Evolutionary conservation across 2,888 invertebrate genomes (phyloP).

Genomic region (Ectobius pallidus): DNA sequence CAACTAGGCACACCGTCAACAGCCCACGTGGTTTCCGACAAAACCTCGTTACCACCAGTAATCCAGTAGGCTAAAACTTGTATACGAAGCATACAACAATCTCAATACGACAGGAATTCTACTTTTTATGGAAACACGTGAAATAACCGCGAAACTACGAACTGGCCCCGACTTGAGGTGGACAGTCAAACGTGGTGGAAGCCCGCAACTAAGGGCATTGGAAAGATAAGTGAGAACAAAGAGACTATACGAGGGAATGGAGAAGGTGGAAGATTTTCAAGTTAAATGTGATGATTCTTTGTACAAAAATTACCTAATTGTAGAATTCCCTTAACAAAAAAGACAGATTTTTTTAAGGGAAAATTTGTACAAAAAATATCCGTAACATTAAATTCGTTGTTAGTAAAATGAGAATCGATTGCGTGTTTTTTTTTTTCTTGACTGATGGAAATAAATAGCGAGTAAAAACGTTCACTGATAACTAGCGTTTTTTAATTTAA

Average conservation of each 20-base stretch:
- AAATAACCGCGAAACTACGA: neutral
- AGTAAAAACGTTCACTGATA: conserved; percentile 10
- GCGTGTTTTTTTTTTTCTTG: conserved; percentile 30
- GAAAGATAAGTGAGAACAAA: too few relatives aligned
- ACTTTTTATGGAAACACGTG: neutral
- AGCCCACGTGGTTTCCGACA: conserved; percentile 23
- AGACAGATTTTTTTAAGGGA: neutral
- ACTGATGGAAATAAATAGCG: conserved; percentile 8
- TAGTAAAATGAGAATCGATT: conserved; percentile 24
- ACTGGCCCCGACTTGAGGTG: neutral
- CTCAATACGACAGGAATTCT: neutral
- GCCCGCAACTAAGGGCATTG: neutral
- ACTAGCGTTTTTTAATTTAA: conserved; percentile 33
- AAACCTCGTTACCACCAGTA: conserved; percentile 17
- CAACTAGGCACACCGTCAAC: conserved; percentile 10
- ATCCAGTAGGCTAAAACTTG: conserved; percentile 18
- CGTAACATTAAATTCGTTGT: conserved; percentile 38
- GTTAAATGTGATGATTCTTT: conserved; percentile 65
- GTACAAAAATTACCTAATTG: conserved; percentile 60
- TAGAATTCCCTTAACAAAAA: conserved; percentile 34
- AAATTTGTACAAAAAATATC: conserved; percentile 39
- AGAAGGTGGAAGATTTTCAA: conserved; percentile 20
- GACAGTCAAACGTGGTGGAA: neutral
- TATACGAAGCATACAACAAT: neutral
- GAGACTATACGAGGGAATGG: conserved; percentile 11